Evolutionary conservation across 2,113 vertebrate species (phyloP).

Genomic region (Erinaceus europaeus): DNA sequence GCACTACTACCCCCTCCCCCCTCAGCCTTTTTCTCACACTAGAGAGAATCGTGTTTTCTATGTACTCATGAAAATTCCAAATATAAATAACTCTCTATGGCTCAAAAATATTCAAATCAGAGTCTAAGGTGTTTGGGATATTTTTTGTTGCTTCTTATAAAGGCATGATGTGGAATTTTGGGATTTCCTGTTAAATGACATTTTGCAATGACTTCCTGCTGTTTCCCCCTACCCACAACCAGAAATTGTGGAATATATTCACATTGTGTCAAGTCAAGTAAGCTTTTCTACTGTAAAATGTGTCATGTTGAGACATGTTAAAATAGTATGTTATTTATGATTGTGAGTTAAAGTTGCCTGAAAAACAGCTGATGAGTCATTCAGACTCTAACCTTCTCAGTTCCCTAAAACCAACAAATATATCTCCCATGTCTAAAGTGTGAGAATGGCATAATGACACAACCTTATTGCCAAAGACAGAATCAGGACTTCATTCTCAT

Average conservation of each 20-base stretch:
- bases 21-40: background rate
- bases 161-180: constrained; percentile 30
- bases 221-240: constrained; percentile 22
- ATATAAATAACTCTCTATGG: background rate
- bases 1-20: too few species aligned
- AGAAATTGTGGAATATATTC: background rate
- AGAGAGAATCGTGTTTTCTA: background rate
- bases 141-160: constrained; percentile 32
- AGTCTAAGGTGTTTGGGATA: background rate
- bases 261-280: constrained; percentile 29
- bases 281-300: constrained; percentile 45
- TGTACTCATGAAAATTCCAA: background rate
- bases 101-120: constrained; percentile 27
- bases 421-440: too few species aligned
- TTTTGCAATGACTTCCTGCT: constrained; percentile 29
- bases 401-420: too few species aligned
- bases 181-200: constrained; percentile 7
- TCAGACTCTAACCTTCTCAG: background rate
- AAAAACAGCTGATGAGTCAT: background rate
- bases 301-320: background rate
- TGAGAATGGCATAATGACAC: too few species aligned
- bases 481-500: background rate
- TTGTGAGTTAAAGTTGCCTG: background rate
- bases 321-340: background rate
- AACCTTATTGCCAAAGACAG: background rate